Conservation (phyloP, 1,140 invertebrate genomes). For the Teleopsis dalmanni region DNA sequence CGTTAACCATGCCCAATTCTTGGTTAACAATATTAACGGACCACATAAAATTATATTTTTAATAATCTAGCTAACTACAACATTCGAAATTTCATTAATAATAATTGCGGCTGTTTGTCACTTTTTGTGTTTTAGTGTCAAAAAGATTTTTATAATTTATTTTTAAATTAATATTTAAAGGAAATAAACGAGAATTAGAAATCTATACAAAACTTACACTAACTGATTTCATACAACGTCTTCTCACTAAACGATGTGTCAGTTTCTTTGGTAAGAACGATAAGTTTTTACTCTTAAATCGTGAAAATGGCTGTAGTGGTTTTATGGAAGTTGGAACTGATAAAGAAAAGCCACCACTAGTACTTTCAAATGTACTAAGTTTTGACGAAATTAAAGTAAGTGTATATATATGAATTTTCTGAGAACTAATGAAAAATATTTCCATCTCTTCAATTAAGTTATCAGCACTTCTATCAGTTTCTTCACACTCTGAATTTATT, state of each 20-base stretch:
- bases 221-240: conserved; percentile 24
- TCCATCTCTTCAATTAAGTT: conserved; percentile 29
- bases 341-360: conserved; percentile 14
- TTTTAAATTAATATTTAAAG: conserved; percentile 2
- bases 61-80: too few relatives aligned
- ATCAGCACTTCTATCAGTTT: conserved; percentile 53
- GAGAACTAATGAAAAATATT: not conserved
- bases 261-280: conserved; percentile 16
- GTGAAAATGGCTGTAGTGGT: conserved; percentile 3
- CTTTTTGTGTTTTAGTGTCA: too few relatives aligned
- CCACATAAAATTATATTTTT: too few relatives aligned
- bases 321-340: conserved; percentile 23
- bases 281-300: conserved; percentile 14
- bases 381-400: conserved; percentile 34
- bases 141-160: not conserved
- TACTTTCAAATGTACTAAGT: conserved; percentile 24
- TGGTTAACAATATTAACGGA: too few relatives aligned
- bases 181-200: conserved; percentile 12
- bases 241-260: conserved; percentile 28
- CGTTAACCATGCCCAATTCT: too few relatives aligned
- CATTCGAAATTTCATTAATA: too few relatives aligned
- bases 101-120: too few relatives aligned
- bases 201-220: conserved; percentile 20
- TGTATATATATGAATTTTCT: not conserved
- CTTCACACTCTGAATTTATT: conserved; percentile 55